Conservation (phyloP, 2,113 vertebrate species). For the Colinus virginianus region DNA sequence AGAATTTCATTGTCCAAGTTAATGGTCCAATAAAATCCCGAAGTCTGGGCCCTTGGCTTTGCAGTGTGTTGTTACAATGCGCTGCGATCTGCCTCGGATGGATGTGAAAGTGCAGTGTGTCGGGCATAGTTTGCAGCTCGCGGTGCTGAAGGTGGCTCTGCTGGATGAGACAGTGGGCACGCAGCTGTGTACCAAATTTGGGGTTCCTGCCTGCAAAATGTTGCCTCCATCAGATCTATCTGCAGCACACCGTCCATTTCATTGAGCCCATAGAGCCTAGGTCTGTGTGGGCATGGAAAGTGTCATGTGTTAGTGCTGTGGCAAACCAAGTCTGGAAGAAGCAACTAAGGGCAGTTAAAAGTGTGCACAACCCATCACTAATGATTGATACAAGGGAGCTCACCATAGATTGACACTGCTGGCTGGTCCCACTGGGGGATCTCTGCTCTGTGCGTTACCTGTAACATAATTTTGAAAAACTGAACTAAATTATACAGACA, state of each 20-base stretch:
- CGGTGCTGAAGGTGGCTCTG: rapidly evolving
- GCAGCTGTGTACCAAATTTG: rapidly evolving
- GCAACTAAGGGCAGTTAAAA: not conserved
- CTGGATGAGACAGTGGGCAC: rapidly evolving
- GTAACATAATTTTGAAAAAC: not conserved
- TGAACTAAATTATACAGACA: not conserved
- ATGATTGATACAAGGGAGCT: not conserved
- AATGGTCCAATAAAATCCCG: conserved; percentile 12
- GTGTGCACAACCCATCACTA: not conserved
- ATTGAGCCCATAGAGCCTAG: not conserved
- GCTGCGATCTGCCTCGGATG: rapidly evolving
- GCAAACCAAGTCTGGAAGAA: not conserved
- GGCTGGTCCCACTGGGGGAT: not conserved
- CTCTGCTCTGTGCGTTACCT: not conserved
- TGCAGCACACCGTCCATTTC: not conserved
- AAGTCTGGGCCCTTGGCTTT: not conserved
- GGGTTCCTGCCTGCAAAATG: not conserved
- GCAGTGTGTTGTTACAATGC: not conserved
- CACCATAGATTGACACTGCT: no score
- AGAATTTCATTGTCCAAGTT: conserved; percentile 15
- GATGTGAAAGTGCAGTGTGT: rapidly evolving
- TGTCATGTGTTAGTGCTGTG: rapidly evolving
- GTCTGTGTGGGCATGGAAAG: rapidly evolving
- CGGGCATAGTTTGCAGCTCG: rapidly evolving
- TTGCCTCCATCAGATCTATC: not conserved